Base-by-base conservation (phyloP, 2,113 vertebrate species). In the Clarias macrocephalus region DNA sequence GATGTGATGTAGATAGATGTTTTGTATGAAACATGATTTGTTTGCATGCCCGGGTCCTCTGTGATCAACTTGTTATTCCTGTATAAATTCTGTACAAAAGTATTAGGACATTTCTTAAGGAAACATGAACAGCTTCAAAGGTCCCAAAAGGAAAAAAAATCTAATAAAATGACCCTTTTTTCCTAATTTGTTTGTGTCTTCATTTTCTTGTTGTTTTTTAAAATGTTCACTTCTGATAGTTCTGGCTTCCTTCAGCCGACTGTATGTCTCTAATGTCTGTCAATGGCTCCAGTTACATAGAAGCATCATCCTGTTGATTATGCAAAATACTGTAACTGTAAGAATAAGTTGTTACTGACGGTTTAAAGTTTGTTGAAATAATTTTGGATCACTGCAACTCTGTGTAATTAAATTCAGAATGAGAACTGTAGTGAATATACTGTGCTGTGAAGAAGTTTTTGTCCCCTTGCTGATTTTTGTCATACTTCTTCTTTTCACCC, bases 41-140 rank as follows among this genome's bases (percentile, higher is more conserved):
- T 92, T 93, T 95, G 96, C 96, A 97, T 97, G 96, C 93, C 92
- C 92, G 79, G 89, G 94, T 88, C 48, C 89, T 62, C 72, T 92
- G 72, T 89, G 91, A 93, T 91, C 90, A 87, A 93, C 91, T 86
- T 85, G 79, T 63, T 89, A 86, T 79, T 19, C 88, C 84, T 97
- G 95, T 97, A 96, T 96, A 96, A 87, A 89, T 91, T 91, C 89
- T 96, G 95, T 96, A 95, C 93, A 94, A 96, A 91, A 88, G 92
- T 93, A 94, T 90, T 84, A 10, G 63, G 93, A 91, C 92, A 90
- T 95, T 96, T 97, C 93, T 92, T 94, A 90, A 80, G 2, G 9
- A 19, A 30, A 86, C 82, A 88, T 42, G 42, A 75, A 86, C 42
- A 6, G 79, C 86, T 90, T 91, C 23, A 85, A 87, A 75, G 87